Percentiles rank a stretch among this genome's conserved stretches.
phyloP scores from a whole-genome alignment of 2,888 invertebrate species.

The Eupithecia abbreviata region DNA sequence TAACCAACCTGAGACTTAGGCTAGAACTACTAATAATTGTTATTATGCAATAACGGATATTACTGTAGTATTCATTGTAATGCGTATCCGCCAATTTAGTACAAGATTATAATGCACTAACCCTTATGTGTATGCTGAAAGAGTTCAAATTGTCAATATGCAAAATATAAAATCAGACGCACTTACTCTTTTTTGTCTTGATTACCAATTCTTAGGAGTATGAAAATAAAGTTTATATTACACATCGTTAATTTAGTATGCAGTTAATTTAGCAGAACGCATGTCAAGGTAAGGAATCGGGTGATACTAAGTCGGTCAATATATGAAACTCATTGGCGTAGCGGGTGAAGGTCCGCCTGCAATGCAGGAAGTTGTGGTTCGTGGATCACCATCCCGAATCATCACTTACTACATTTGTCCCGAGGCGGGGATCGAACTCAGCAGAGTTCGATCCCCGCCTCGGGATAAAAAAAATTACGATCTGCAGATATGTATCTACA shows the following conservation, averaged over 20 bases:
- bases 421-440: no score
- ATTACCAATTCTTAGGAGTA: neutral
- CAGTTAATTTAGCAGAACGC: neutral
- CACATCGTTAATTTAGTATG: neutral
- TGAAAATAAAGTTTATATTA: neutral
- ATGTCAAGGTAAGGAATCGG: neutral
- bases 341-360: neutral
- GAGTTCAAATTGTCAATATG: neutral
- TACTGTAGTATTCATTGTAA: conserved; percentile 6
- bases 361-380: neutral
- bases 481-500: no score
- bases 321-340: neutral
- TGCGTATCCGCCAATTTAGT: neutral
- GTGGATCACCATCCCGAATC: no score
- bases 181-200: conserved; percentile 1
- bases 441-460: neutral
- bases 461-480: no score
- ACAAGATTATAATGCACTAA: neutral
- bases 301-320: neutral
- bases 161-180: neutral
- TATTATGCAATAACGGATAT: conserved; percentile 5
- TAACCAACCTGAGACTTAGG: neutral
- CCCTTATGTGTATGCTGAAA: neutral
- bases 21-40: neutral
- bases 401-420: no score